Evolutionary conservation across 2,888 invertebrate genomes (phyloP).

Genomic region (Drosophila lutescens): DNA sequence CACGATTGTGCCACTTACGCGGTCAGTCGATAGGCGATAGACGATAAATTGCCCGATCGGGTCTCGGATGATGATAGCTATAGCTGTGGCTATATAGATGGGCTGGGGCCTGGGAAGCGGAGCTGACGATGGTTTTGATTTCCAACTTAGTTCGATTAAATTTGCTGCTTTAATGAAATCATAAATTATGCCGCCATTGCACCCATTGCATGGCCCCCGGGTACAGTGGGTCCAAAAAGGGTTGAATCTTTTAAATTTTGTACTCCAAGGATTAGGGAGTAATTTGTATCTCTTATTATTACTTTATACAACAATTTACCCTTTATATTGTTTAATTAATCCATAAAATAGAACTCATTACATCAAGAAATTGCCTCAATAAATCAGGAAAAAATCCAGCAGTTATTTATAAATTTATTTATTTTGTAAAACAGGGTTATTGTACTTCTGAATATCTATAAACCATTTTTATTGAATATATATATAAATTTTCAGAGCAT

Average conservation of each 20-base stretch:
- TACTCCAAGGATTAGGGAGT: background rate
- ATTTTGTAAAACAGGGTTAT: no score
- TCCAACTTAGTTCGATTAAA: conserved; percentile 70
- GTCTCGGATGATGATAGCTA: conserved; percentile 31
- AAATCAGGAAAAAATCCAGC: no score
- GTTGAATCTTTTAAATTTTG: background rate
- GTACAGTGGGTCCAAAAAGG: conserved; percentile 6
- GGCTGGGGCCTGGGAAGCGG: conserved; percentile 37
- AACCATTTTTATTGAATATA: no score
- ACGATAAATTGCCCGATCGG: conserved; percentile 42
- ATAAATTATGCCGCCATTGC: conserved; percentile 70
- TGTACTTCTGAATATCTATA: no score
- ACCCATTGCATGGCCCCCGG: conserved; percentile 28
- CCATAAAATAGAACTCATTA: no score
- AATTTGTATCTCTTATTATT: no score
- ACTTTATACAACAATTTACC: no score
- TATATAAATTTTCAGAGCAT: no score
- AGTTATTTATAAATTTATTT: no score
- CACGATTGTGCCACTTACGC: conserved; percentile 80
- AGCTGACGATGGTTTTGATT: conserved; percentile 54
- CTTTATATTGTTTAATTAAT: no score
- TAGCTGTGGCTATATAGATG: conserved; percentile 38
- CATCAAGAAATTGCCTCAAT: no score
- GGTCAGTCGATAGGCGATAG: conserved; percentile 61
- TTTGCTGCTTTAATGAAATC: conserved; percentile 77